Base-by-base conservation (phyloP, 2,888 invertebrate species). In the Eupithecia exiguata region DNA sequence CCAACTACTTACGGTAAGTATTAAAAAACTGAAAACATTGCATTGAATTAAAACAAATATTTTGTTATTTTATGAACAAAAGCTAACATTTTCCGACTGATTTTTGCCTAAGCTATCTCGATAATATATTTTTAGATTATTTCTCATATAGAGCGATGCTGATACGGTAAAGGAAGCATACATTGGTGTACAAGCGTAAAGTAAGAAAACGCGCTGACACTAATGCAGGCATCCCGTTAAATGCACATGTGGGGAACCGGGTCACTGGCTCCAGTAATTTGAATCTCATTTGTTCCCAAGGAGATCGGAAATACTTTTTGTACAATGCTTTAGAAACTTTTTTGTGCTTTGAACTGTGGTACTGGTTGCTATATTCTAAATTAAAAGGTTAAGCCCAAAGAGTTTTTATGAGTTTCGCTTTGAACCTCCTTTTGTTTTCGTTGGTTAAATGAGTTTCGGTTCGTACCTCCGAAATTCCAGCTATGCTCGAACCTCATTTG, bases 201-300 rank as follows among this genome's bases (percentile, higher is more conserved):
- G 62, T 38, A 65, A 65, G 65, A 65, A n/a, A 65, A 65, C 38
- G 38, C 65, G 70, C 70, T 71, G 74, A 74, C 70, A 71, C 70
- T 74, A 74, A 74, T 70, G 74, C 68, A 53, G 53, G 43, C 70
- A 53, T 74, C 53, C 68, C 46, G 62, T 63, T 63, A 70, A 69
- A 70, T 68, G 70, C 70, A 68, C 67, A 68, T 70, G 68, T 70
- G 63, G 53, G 53, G 49, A 74, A 74, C 68, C 74, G 63, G 74
- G 74, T 74, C 74, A 74, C 70, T 25, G 35, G 53, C 61, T 65
- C 65, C 58, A 58, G 58, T 58, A 58, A 65, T 68, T 68, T 63
- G 69, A 68, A 74, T 70, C 68, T 74, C 68, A 68, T 68, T 74
- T 70, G 40, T 38, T 21, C n/a, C 65, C 21, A 65, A 65, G 36